Percentiles rank a stretch among this genome's conserved stretches.
These are phyloP conservation scores for Amphiprion clarkii DNA, from an alignment of 2,797 vertebrate species.

Conservation along the genomic window DNA sequence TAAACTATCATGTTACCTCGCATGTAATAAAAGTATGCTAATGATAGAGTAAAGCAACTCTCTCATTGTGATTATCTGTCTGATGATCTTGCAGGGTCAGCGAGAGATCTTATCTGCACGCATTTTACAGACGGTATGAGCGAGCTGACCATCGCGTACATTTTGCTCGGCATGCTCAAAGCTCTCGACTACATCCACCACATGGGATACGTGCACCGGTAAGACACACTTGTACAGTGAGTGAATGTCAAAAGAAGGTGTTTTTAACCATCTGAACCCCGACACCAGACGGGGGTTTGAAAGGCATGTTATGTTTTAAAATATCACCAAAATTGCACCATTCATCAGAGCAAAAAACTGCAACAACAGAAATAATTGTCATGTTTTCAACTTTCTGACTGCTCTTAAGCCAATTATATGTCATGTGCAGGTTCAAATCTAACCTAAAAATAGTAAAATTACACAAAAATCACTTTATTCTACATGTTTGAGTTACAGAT, in stretches of 20 bases:
- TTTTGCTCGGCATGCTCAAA: slow-evolving; percentile 93
- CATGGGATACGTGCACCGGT: slow-evolving; percentile 99
- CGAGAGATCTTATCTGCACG: slow-evolving; percentile 94
- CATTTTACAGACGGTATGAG: slow-evolving; percentile 96
- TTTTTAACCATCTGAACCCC: too few species aligned
- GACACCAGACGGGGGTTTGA: too few species aligned
- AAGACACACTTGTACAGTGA: slow-evolving; percentile 2
- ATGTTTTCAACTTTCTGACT: too few species aligned
- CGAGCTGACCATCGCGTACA: slow-evolving; percentile 95
- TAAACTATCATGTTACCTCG: background rate
- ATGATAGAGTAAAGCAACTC: background rate
- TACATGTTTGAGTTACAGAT: too few species aligned
- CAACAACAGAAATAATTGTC: too few species aligned
- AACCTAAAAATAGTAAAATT: too few species aligned
- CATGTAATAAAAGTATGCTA: background rate
- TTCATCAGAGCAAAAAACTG: too few species aligned
- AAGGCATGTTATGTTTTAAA: too few species aligned
- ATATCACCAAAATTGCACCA: too few species aligned
- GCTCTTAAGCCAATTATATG: too few species aligned
- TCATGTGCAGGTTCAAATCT: too few species aligned
- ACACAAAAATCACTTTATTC: too few species aligned
- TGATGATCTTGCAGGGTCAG: slow-evolving; percentile 87
- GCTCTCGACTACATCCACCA: slow-evolving; percentile 98
- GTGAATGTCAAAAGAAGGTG: background rate
- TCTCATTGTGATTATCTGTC: slow-evolving; percentile 6